Percentiles rank a stretch among this genome's conserved stretches.
These are phyloP conservation scores for Chrysogorgia sp. DNA, from an alignment of 92 coral and sea anemone genomes.

Conservation along the genomic window DNA sequence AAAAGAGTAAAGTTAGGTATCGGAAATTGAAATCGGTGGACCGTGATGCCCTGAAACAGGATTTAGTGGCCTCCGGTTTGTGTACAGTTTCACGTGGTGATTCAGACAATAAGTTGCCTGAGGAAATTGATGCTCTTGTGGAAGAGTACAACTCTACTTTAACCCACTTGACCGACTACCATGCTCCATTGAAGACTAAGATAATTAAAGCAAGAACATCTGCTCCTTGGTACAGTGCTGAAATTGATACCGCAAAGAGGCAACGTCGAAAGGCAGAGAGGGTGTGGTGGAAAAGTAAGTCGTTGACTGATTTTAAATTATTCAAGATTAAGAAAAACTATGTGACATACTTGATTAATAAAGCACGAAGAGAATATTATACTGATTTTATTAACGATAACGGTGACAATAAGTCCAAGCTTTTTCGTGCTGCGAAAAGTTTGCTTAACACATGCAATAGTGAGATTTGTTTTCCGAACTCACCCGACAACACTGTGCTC, in stretches of 20 bases:
- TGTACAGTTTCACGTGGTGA: constrained; percentile 26
- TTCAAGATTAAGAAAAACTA: no score
- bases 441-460: constrained; percentile 6
- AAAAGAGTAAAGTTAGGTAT: constrained; percentile 32
- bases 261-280: no score
- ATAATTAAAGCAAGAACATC: not conserved
- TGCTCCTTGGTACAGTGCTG: no score
- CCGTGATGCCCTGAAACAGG: constrained; percentile 25
- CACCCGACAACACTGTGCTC: constrained; percentile 7
- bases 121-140: constrained; percentile 14
- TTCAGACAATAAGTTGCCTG: not conserved
- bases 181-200: constrained; percentile 42
- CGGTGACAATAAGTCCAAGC: constrained; percentile 38
- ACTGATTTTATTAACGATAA: no score
- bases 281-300: no score
- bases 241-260: no score
- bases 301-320: no score
- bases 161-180: constrained; percentile 34
- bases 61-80: constrained; percentile 40
- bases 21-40: constrained; percentile 42
- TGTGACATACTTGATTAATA: constrained; percentile 22
- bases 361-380: constrained; percentile 39
- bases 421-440: constrained; percentile 38
- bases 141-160: constrained; percentile 35
- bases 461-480: constrained; percentile 21